Evolutionary conservation across 2,888 invertebrate genomes (phyloP).

Genomic region (Campaea margaritaria): DNA sequence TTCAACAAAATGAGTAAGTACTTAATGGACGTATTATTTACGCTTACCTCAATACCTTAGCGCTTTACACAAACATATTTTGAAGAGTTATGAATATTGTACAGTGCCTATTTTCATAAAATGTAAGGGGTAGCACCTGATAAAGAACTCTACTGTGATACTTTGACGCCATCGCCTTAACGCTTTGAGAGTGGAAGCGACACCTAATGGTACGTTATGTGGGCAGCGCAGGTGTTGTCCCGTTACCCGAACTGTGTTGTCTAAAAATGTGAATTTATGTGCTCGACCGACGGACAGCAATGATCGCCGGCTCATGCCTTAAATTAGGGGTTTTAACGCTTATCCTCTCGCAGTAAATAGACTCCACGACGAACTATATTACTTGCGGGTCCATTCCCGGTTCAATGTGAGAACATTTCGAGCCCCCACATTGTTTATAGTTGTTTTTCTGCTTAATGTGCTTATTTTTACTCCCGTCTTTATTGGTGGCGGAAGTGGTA

Average conservation of each 20-base stretch:
- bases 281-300: conserved; percentile 73
- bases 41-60: not conserved
- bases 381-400: conserved; percentile 62
- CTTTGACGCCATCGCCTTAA: conserved; percentile 48
- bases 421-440: conserved; percentile 63
- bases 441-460: conserved; percentile 59
- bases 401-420: conserved; percentile 54
- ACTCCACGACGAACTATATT: conserved; percentile 72
- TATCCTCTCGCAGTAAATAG: conserved; percentile 79
- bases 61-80: not conserved
- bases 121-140: conserved; percentile 18
- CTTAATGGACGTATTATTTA: too few relatives aligned
- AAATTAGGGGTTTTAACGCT: conserved; percentile 82
- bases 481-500: conserved; percentile 36
- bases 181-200: conserved; percentile 55
- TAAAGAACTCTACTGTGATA: conserved; percentile 31
- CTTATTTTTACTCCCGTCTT: conserved; percentile 46
- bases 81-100: not conserved
- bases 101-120: conserved; percentile 6
- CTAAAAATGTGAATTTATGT: conserved; percentile 83
- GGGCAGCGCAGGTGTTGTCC: conserved; percentile 70
- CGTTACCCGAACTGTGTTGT: conserved; percentile 61
- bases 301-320: conserved; percentile 80
- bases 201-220: conserved; percentile 70
- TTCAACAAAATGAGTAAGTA: too few relatives aligned